Conservation (phyloP, 2,888 invertebrate species). For the Ormia ochracea region DNA sequence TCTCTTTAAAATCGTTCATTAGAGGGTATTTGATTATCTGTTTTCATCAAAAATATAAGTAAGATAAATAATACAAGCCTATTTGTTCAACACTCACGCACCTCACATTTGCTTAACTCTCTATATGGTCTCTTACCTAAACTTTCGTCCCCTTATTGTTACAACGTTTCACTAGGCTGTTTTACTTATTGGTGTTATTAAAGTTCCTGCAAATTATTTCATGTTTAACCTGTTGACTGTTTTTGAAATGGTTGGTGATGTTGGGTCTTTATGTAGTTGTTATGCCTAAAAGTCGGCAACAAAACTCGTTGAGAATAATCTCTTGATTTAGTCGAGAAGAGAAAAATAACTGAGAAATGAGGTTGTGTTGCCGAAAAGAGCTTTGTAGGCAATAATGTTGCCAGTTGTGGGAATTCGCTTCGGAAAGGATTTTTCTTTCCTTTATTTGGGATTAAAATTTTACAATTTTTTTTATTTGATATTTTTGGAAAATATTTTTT, state of each 20-base stretch:
- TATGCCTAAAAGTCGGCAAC: conserved; percentile 67
- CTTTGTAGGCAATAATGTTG: background rate
- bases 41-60: too few species aligned
- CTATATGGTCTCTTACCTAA: background rate
- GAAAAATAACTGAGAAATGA: background rate
- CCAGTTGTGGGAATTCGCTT: too few species aligned
- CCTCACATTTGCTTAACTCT: too few species aligned
- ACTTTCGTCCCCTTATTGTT: background rate
- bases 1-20: too few species aligned
- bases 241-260: conserved; percentile 14
- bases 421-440: too few species aligned
- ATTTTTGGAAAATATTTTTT: too few species aligned
- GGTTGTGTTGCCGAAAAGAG: background rate
- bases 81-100: too few species aligned
- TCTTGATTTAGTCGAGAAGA: background rate
- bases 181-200: background rate
- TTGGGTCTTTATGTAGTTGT: background rate
- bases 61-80: too few species aligned
- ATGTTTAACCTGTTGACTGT: conserved; percentile 70
- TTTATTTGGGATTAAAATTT: too few species aligned
- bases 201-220: conserved; percentile 5
- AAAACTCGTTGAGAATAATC: conserved; percentile 26
- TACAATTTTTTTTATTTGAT: too few species aligned
- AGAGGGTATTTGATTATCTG: too few species aligned
- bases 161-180: background rate